Percentiles rank a stretch among this genome's conserved stretches.
Conservation (phyloP, 1,140 invertebrate species). For the Heliconius nattereri region DNA sequence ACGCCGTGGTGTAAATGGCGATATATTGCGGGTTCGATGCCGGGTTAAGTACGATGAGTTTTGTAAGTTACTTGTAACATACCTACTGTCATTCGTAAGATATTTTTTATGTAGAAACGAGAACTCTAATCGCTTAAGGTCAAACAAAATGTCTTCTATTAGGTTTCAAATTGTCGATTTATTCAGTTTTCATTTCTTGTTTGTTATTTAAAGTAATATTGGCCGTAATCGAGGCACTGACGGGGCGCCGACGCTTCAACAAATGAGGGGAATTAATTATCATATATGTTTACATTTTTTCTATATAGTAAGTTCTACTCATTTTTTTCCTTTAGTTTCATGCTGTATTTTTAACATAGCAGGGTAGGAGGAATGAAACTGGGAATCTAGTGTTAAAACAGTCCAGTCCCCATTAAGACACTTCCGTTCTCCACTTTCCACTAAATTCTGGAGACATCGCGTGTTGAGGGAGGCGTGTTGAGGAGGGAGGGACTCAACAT, state of each 20-base stretch:
- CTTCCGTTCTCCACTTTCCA: too few relatives aligned
- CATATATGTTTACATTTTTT: not conserved
- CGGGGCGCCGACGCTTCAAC: not conserved
- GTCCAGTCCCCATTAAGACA: too few relatives aligned
- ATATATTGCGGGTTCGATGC: not conserved
- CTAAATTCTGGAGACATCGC: too few relatives aligned
- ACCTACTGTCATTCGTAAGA: not conserved
- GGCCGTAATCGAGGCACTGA: not conserved
- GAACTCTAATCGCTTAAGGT: not conserved
- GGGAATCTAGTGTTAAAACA: too few relatives aligned
- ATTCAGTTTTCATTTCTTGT: not conserved
- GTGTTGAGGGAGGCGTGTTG: too few relatives aligned
- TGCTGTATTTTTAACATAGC: too few relatives aligned
- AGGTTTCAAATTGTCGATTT: not conserved
- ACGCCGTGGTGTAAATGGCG: not conserved
- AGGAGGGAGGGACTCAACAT: too few relatives aligned
- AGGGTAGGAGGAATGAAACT: too few relatives aligned
- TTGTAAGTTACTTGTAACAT: not conserved
- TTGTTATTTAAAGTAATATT: conserved; percentile 10
- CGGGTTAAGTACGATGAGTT: not conserved
- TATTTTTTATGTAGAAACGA: not conserved
- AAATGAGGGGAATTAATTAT: not conserved
- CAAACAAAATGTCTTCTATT: not conserved
- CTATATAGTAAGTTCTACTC: not conserved
- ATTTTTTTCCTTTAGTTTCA: too few relatives aligned